Evolutionary conservation across 2,797 vertebrate genomes (phyloP).

Genomic region (Syndactyla subalaris): DNA sequence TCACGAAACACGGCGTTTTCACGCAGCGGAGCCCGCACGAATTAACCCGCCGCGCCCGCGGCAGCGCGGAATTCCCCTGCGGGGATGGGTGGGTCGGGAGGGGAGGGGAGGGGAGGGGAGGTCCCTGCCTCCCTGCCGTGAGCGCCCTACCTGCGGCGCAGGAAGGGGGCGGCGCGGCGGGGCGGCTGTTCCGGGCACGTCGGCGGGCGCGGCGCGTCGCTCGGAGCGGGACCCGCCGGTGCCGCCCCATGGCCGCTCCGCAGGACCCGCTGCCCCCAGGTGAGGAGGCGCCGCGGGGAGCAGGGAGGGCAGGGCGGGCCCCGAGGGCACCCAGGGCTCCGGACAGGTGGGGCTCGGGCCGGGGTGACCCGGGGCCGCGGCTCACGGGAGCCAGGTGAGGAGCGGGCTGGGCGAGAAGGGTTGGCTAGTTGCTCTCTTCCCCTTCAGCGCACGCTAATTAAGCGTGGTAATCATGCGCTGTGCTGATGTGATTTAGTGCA

Average conservation of each 20-base stretch:
- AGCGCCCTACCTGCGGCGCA: constrained; percentile 40
- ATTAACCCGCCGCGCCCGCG: not conserved
- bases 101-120: no score
- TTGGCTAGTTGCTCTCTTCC: not conserved
- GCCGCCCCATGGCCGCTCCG: constrained; percentile 65
- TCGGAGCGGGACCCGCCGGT: not conserved
- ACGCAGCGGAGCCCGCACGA: not conserved
- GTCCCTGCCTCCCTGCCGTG: not conserved
- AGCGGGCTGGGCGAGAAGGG: not conserved
- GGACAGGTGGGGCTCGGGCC: not conserved
- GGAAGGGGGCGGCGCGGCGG: constrained; percentile 23
- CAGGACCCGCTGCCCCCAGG: constrained; percentile 62
- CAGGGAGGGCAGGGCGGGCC: not conserved
- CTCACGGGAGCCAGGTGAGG: not conserved
- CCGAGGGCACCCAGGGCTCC: not conserved
- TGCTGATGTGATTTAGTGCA: not conserved
- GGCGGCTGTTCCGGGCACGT: constrained; percentile 32
- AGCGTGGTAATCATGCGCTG: not conserved
- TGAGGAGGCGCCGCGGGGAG: not conserved
- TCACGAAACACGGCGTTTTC: not conserved
- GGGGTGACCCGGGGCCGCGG: not conserved
- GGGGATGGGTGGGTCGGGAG: not conserved
- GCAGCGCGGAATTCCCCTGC: not conserved
- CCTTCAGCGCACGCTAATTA: not conserved
- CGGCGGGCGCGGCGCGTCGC: not conserved